Percentiles rank a stretch among this genome's conserved stretches.
phyloP scores from a whole-genome alignment of 2,797 vertebrate species.

The Australoheros facetus region DNA sequence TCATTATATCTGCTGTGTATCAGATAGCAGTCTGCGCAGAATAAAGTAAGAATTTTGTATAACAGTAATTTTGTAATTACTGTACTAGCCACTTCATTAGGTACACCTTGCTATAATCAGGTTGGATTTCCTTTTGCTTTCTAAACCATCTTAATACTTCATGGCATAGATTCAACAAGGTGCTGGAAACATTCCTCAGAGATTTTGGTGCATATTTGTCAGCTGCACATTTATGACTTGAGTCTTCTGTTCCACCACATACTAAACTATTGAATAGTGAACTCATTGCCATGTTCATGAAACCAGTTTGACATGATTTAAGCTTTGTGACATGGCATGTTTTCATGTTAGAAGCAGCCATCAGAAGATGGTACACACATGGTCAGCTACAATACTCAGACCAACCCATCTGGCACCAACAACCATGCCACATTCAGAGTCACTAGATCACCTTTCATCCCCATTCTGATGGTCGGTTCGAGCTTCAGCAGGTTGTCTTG shows the following conservation, averaged over 20 bases:
- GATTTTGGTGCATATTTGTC: neutral
- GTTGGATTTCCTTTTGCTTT: neutral
- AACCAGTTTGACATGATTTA: neutral
- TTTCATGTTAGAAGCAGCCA: no score
- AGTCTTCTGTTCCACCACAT: neutral
- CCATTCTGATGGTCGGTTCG: neutral
- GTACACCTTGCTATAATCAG: neutral
- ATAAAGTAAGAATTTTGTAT: neutral
- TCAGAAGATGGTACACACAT: neutral
- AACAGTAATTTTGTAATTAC: neutral
- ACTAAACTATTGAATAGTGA: neutral
- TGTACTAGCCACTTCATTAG: neutral
- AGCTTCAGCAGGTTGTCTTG: neutral
- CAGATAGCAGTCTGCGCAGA: neutral
- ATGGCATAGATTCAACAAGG: neutral
- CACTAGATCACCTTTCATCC: neutral
- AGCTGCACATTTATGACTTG: neutral
- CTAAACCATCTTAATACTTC: neutral
- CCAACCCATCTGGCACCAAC: no score
- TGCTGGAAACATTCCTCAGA: no score
- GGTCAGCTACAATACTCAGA: neutral
- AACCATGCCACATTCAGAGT: no score
- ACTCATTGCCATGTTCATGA: neutral
- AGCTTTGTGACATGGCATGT: neutral
- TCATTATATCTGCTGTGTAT: neutral